Percentiles rank a stretch among this genome's conserved stretches.
phyloP scores from a whole-genome alignment of 2,888 invertebrate species.

The Parnassius smintheus region DNA sequence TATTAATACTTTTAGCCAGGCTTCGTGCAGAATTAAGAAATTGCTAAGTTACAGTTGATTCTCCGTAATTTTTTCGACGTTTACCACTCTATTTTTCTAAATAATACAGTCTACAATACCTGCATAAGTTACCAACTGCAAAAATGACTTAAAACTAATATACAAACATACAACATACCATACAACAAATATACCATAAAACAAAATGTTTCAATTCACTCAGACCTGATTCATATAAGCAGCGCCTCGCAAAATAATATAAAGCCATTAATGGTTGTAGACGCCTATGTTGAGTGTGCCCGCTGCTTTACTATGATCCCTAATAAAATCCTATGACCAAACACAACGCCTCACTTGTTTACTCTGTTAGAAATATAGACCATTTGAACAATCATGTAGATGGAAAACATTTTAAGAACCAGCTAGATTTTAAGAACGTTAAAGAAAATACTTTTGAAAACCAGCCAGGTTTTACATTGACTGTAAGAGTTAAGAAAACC shows the following conservation, averaged over 20 bases:
- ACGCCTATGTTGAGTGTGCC: neutral
- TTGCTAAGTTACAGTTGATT: too few species aligned
- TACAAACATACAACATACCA: too few species aligned
- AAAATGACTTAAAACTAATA: neutral
- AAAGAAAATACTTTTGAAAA: too few species aligned
- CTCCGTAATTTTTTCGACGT: too few species aligned
- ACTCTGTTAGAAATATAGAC: neutral
- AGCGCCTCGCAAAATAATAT: neutral
- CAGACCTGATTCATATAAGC: neutral
- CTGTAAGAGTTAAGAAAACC: too few species aligned
- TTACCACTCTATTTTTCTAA: too few species aligned
- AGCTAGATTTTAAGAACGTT: too few species aligned
- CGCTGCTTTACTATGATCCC: slow-evolving; percentile 1
- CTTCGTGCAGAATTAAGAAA: too few species aligned
- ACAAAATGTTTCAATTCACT: slow-evolving; percentile 7
- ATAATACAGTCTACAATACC: too few species aligned
- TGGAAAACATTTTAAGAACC: neutral
- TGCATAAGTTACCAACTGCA: too few species aligned
- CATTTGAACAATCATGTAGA: neutral
- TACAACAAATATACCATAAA: neutral
- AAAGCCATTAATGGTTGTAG: slow-evolving; percentile 1
- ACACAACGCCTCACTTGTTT: neutral
- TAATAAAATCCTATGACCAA: slow-evolving; percentile 13
- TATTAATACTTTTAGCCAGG: too few species aligned
- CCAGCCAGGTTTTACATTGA: too few species aligned